Evolutionary conservation across 1,140 invertebrate genomes (phyloP).

Genomic region (Pseudomyrmex cubaensis): DNA sequence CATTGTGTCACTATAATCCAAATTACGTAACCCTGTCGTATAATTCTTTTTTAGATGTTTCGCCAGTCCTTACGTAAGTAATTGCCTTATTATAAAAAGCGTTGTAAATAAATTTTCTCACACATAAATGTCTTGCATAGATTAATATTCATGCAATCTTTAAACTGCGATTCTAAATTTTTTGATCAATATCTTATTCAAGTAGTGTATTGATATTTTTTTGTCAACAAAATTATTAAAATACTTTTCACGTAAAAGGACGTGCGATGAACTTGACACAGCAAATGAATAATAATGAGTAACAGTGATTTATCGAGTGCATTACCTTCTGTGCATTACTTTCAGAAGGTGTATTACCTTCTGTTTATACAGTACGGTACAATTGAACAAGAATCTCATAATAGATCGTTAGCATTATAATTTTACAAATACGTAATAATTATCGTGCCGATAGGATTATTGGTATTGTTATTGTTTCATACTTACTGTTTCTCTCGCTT

Average conservation of each 20-base stretch:
- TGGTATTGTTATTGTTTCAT: neutral
- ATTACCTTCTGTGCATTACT: no score
- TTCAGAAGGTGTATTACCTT: neutral
- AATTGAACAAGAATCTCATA: constrained; percentile 26
- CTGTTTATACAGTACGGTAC: neutral
- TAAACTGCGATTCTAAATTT: neutral
- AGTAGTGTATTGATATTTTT: neutral
- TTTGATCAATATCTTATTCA: neutral
- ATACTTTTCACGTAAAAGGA: neutral
- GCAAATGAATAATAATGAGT: neutral
- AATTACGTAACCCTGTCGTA: constrained; percentile 28
- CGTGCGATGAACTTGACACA: neutral
- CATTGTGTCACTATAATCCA: neutral
- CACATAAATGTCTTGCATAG: no score
- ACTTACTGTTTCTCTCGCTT: constrained; percentile 75
- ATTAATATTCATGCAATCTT: neutral
- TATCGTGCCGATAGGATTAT: constrained; percentile 1
- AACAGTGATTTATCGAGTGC: constrained; percentile 1
- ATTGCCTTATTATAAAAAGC: neutral
- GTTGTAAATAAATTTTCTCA: neutral
- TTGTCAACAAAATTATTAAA: neutral
- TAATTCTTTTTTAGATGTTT: constrained; percentile 21
- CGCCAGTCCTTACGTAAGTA: constrained; percentile 35
- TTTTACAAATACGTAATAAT: constrained; percentile 10
- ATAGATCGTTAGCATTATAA: constrained; percentile 15